Evolutionary conservation across 1,140 invertebrate genomes (phyloP).

Genomic region (Microplitis demolitor): DNA sequence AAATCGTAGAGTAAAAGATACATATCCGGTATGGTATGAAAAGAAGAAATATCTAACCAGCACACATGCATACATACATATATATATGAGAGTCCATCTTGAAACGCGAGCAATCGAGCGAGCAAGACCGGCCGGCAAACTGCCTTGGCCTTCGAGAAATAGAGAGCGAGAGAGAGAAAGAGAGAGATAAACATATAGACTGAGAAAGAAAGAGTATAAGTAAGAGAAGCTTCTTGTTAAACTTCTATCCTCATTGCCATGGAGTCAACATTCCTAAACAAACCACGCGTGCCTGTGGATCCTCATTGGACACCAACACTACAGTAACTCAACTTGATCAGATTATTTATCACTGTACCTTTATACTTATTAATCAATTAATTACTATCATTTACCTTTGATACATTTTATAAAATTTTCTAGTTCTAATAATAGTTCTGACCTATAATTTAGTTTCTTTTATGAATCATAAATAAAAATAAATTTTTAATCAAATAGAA

Average conservation of each 20-base stretch:
- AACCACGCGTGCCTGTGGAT: neutral
- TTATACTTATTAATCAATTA: no score
- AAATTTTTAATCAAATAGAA: no score
- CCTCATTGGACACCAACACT: neutral
- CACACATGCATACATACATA: neutral
- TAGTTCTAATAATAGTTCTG: no score
- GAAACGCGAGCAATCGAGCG: conserved; percentile 22
- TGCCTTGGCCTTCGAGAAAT: conserved; percentile 20
- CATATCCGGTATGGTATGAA: conserved; percentile 10
- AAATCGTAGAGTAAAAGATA: neutral
- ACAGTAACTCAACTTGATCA: neutral
- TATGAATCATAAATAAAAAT: no score
- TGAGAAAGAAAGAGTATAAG: no score
- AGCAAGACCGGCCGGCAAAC: conserved; percentile 14
- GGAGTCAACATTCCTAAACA: conserved; percentile 12
- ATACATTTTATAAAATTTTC: no score
- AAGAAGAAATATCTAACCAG: neutral
- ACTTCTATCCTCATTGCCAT: neutral
- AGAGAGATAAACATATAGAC: no score
- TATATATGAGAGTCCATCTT: conserved; percentile 17
- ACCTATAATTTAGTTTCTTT: no score
- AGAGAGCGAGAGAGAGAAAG: conserved; percentile 2
- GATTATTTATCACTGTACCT: neutral
- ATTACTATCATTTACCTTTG: no score
- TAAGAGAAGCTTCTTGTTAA: neutral